These are phyloP conservation scores for Acanthaster planci DNA, from an alignment of 35 echinoderm and acorn worm species.

Conservation along the genomic window DNA sequence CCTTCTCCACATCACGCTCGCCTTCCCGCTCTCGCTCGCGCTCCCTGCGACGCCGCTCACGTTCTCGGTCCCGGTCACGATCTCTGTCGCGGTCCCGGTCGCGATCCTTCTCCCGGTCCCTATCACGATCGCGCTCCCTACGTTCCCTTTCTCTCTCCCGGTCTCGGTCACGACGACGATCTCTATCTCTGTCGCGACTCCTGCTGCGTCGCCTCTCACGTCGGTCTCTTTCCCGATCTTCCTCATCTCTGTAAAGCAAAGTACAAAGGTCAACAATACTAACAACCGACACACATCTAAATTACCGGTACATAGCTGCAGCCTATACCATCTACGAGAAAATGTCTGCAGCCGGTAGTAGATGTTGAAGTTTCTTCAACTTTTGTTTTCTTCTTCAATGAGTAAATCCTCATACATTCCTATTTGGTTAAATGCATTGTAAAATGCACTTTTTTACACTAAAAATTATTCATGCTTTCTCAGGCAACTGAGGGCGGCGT, in stretches of 20 bases:
- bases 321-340: not conserved
- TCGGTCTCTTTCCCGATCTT: slow-evolving; percentile 1
- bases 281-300: not conserved
- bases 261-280: not conserved
- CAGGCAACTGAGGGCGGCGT: too few relatives aligned
- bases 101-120: not conserved
- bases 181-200: not conserved
- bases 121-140: not conserved
- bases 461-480: too few relatives aligned
- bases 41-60: not conserved
- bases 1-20: slow-evolving; percentile 11
- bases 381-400: too few relatives aligned
- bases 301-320: not conserved
- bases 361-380: too few relatives aligned
- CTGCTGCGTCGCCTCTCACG: not conserved
- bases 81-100: not conserved
- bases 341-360: not conserved
- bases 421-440: too few relatives aligned
- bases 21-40: slow-evolving; percentile 4
- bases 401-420: too few relatives aligned
- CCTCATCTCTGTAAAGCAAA: slow-evolving; percentile 15
- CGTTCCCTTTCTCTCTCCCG: not conserved
- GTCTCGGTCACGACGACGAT: slow-evolving; percentile 12
- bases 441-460: too few relatives aligned
- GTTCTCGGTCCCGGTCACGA: slow-evolving; percentile 6